These are phyloP conservation scores for Brachynemurus nebulosus DNA, from an alignment of 2,888 invertebrate genomes.

Conservation along the genomic window DNA sequence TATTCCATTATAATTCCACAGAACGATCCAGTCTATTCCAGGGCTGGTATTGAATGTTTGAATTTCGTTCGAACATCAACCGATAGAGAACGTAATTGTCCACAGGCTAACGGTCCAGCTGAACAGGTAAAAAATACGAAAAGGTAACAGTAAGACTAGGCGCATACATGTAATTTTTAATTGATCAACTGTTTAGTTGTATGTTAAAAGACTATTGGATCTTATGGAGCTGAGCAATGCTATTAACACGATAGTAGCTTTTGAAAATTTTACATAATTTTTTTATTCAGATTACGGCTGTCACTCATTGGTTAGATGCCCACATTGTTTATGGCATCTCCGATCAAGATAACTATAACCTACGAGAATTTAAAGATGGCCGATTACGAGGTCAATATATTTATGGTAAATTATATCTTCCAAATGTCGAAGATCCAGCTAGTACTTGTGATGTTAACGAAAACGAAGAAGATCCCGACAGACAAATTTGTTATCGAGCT, in stretches of 20 bases:
- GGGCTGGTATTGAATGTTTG: slow-evolving; percentile 46
- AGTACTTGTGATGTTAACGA: neutral
- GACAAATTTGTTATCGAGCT: slow-evolving; percentile 23
- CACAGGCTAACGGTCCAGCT: slow-evolving; percentile 45
- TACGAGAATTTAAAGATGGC: slow-evolving; percentile 56
- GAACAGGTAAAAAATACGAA: slow-evolving; percentile 68
- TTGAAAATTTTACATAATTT: slow-evolving; percentile 7
- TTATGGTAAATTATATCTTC: slow-evolving; percentile 55
- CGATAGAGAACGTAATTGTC: slow-evolving; percentile 52
- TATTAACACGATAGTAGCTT: neutral
- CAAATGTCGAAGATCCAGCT: slow-evolving; percentile 33
- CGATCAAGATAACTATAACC: slow-evolving; percentile 43
- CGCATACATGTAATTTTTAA: no score
- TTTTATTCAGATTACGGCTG: slow-evolving; percentile 41
- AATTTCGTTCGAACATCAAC: slow-evolving; percentile 58
- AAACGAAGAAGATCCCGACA: neutral
- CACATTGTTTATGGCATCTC: slow-evolving; percentile 72
- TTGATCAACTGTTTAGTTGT: no score
- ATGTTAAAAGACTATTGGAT: no score
- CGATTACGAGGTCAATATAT: slow-evolving; percentile 48
- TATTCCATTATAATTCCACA: slow-evolving; percentile 39
- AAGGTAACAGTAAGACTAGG: neutral
- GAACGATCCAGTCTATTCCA: slow-evolving; percentile 40
- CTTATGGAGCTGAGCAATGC: no score
- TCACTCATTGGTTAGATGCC: slow-evolving; percentile 61